A percentile compares a stretch with the other conserved stretches of the same genome.
phyloP scores from a whole-genome alignment of 2,797 vertebrate genomes.

The Manis pentadactyla region DNA sequence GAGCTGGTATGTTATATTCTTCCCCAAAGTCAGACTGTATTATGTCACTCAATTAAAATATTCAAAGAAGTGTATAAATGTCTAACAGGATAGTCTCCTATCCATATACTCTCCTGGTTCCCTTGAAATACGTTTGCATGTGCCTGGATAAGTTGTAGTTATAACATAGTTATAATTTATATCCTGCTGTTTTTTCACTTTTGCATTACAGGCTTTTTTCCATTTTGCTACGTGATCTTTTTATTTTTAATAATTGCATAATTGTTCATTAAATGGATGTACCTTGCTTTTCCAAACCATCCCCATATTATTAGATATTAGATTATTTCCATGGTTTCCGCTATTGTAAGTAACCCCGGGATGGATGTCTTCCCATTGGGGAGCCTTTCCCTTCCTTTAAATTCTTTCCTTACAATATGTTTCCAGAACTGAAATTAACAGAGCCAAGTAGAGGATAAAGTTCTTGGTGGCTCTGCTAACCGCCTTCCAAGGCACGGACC shows the following conservation, averaged over 20 bases:
- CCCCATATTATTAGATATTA: neutral
- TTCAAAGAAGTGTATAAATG: neutral
- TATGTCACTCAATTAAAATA: neutral
- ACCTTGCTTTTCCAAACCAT: conserved; percentile 38
- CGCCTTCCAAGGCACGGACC: neutral
- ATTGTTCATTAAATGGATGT: conserved; percentile 12
- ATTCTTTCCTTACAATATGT: conserved; percentile 52
- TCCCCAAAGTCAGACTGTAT: neutral
- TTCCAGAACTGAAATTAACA: conserved; percentile 33
- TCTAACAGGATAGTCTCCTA: neutral
- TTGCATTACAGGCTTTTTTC: conserved; percentile 2
- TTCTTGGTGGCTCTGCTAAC: neutral
- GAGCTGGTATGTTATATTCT: neutral
- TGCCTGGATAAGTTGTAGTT: neutral
- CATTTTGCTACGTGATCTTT: neutral
- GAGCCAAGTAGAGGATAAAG: neutral
- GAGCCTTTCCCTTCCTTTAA: conserved; percentile 48
- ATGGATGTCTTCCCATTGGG: conserved; percentile 26
- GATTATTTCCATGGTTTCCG: conserved; percentile 46
- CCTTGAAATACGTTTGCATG: neutral
- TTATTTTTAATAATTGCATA: conserved; percentile 65
- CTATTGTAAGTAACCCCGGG: neutral
- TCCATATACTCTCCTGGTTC: neutral
- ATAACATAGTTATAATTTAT: neutral
- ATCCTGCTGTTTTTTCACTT: conserved; percentile 12